These are phyloP conservation scores for Potorous gilbertii DNA, from an alignment of 2,797 vertebrate species.

Conservation along the genomic window DNA sequence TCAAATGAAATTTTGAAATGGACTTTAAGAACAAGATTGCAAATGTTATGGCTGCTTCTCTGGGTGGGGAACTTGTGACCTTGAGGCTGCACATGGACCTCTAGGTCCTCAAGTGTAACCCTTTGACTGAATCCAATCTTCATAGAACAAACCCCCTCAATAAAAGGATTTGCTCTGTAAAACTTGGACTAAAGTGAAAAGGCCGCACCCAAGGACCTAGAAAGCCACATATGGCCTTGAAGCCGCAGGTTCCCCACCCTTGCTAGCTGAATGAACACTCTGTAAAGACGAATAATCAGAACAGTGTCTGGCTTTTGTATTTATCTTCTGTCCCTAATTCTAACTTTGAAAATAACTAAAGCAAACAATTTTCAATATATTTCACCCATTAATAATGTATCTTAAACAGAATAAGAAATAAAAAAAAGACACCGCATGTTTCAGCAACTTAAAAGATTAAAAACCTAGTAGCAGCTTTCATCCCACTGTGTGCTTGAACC, in stretches of 20 bases:
- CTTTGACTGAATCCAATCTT: too few relatives aligned
- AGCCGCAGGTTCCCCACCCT: too few relatives aligned
- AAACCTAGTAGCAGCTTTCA: constrained; percentile 75
- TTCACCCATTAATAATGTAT: constrained; percentile 37
- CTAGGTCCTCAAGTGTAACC: too few relatives aligned
- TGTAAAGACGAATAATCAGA: constrained; percentile 58
- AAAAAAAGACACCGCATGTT: constrained; percentile 55
- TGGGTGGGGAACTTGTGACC: too few relatives aligned
- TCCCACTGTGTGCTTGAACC: constrained; percentile 78
- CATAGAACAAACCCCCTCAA: too few relatives aligned
- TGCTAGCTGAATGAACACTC: constrained; percentile 60
- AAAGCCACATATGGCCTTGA: too few relatives aligned
- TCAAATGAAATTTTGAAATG: constrained; percentile 15
- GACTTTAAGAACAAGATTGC: constrained; percentile 42
- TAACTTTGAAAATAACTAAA: background rate
- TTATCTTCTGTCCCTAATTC: constrained; percentile 7
- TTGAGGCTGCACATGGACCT: too few relatives aligned
- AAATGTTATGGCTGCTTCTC: constrained; percentile 2
- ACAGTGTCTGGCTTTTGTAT: constrained; percentile 43
- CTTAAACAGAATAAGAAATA: constrained; percentile 52
- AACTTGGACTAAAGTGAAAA: too few relatives aligned
- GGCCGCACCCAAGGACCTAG: too few relatives aligned
- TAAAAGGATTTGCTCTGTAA: too few relatives aligned
- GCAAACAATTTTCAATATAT: constrained; percentile 43
- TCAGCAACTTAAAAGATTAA: constrained; percentile 77